These are phyloP conservation scores for Gnathonemus longibarbis DNA, from an alignment of 2,113 vertebrate species.

Conservation along the genomic window DNA sequence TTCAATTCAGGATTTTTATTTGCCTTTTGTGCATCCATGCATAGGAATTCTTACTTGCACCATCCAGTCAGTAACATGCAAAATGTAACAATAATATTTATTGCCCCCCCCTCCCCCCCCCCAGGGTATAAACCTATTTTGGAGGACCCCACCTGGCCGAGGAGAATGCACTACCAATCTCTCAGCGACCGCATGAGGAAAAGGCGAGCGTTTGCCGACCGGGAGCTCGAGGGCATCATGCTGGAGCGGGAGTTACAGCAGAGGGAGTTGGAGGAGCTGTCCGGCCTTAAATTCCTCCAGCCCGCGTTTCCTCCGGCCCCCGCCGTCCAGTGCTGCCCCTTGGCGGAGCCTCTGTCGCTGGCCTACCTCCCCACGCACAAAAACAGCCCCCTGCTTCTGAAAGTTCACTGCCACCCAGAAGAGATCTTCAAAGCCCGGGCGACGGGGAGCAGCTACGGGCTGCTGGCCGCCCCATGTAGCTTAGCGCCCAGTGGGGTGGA, in stretches of 20 bases:
- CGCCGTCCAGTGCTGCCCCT: conserved; percentile 35
- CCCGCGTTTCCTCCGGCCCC: conserved; percentile 25
- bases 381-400: conserved; percentile 41
- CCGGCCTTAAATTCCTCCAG: conserved; percentile 27
- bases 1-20: not conserved
- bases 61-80: not conserved
- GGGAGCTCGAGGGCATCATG: conserved; percentile 64
- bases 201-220: conserved; percentile 57
- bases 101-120: no score
- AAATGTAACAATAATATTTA: not conserved
- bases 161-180: conserved; percentile 39
- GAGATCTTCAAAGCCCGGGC: conserved; percentile 34
- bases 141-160: conserved; percentile 45
- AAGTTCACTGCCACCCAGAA: conserved; percentile 48
- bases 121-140: conserved; percentile 41
- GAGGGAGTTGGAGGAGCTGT: conserved; percentile 47
- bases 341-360: conserved; percentile 39
- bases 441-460: conserved; percentile 27
- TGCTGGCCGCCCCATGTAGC: conserved; percentile 25
- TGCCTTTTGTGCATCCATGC: not conserved
- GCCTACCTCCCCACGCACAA: conserved; percentile 46
- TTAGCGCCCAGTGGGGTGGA: conserved; percentile 20
- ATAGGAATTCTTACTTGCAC: not conserved
- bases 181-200: conserved; percentile 63
- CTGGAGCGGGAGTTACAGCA: conserved; percentile 55